Percentiles rank a stretch among this genome's conserved stretches.
These are phyloP conservation scores for Tetragonula clypearis DNA, from an alignment of 1,140 invertebrate genomes.

Conservation along the genomic window DNA sequence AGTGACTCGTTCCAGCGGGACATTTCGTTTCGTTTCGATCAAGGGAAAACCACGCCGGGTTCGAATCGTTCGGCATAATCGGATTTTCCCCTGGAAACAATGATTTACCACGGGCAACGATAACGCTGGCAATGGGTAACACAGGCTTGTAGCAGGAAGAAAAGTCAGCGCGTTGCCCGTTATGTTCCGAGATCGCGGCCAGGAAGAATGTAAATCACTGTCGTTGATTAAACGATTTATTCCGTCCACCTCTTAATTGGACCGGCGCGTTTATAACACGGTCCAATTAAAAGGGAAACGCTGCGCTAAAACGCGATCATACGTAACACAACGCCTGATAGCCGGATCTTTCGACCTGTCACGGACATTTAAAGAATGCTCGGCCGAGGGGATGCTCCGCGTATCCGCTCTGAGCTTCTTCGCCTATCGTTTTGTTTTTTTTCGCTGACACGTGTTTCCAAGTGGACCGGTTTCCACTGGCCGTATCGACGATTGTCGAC, in stretches of 20 bases:
- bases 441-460: conserved; percentile 27
- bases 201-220: conserved; percentile 74
- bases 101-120: conserved; percentile 30
- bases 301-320: conserved; percentile 57
- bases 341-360: not conserved
- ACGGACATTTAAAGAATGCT: not conserved
- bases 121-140: conserved; percentile 24
- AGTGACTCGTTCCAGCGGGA: not conserved
- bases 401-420: conserved; percentile 11
- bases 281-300: conserved; percentile 73
- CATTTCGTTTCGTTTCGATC: not conserved
- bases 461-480: conserved; percentile 51
- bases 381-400: not conserved
- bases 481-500: not conserved
- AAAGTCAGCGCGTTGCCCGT: conserved; percentile 60
- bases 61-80: not conserved
- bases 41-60: no score
- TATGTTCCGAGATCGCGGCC: conserved; percentile 28
- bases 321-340: conserved; percentile 65
- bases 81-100: conserved; percentile 32
- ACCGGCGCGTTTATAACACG: conserved; percentile 72
- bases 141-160: conserved; percentile 33
- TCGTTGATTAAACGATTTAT: conserved; percentile 76
- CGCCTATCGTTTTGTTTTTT: not conserved
- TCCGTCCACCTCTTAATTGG: conserved; percentile 74